Base-by-base conservation (phyloP, 1,140 invertebrate species). In the Piezodorus guildinii region DNA sequence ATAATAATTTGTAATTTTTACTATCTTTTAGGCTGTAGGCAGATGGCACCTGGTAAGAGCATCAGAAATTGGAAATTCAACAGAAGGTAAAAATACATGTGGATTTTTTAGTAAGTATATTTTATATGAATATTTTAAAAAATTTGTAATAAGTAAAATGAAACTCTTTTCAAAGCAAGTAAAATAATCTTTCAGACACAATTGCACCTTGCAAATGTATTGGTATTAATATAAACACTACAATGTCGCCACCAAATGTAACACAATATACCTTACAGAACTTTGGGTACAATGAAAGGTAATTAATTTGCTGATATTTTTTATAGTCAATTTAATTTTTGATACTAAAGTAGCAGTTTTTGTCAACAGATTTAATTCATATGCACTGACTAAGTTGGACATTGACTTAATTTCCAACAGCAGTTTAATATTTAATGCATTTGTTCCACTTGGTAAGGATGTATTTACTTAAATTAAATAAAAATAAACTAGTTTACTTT, bases 181-280 rank as follows among this genome's bases (percentile, higher is more conserved):
- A 39, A 39, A 39, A 12, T 39, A 12, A 39, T 1, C 15, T 52
- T 52, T 21, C 15, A 52, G 49, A 52, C n/a, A 52, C 17, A 3
- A 25, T 52, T 9, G n/a, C 17, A 52, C 49, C 49, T 52, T 52
- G 49, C 49, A 52, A 52, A 25, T 52, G 49, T 52, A 52, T 52
- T 25, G 49, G 49, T 1, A 19, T 52, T 25, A 52, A 52, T 52
- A 25, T 52, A 8, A 52, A 52, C 23, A 52, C 49, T 52, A 21
- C 49, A 9, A 25, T 21, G 23, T 3, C 16, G 23, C 23, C 49
- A 8, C 17, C 23, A 6, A 52, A 19, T 25, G 49, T 52, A 9
- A 52, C 2, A 25, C 5, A 9, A 52, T 52, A 52, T 25, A 52
- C 49, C n/a, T 25, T 52, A 19, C 49, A 52, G 49, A 52, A 52